Evolutionary conservation across 2,113 vertebrate species (phyloP), one percentile per base, ranked within the genome.

Genomic region (Thinocorus orbignyianus): DNA sequence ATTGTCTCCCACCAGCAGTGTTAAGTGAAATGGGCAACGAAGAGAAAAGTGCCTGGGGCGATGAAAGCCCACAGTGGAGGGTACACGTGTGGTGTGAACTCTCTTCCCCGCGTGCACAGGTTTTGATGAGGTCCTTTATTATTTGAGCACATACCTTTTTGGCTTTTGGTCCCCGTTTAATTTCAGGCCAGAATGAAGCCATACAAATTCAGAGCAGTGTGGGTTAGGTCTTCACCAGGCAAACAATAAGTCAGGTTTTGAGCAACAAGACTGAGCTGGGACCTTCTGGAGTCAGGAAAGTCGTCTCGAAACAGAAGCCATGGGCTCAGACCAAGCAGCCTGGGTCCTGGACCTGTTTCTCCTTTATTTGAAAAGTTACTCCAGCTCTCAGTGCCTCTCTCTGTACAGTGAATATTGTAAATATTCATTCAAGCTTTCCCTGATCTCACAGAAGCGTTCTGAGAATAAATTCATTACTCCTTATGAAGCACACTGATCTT

Each of bases 391-490:
- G 4, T 46, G 48, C 13, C 8, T 54, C 28, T 69, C 41, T 88
- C 49, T 92, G 26, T 30, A 10, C 52, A 54, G 30, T 30, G 52
- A 28, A 16, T 30, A 6, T n/a, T 69, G 64, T 61, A 93, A 94
- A 93, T 92, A 84, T 76, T 86, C 48, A 64, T 81, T 83, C 61
- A 64, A 69, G 19, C 64, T 42, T 78, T 92, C 90, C 61, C 72
- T 64, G 60, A 58, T 84, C 68, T 78, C 33, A 58, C 28, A 49
- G 83, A 68, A 91, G 17, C 37, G 17, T 71, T 92, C 60, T 62
- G 41, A 88, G 69, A 83, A 81, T 83, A 95, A 83, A 90, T 92
- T 93, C 60, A 44, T 93, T 92, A 78, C 65, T 90, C 7, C n/a
- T 90, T 64, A 88, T 81, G 86, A 95, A 92, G 72, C 30, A 65